Conservation (phyloP, 2,113 vertebrate species). For the Microcebus griseorufus region DNA sequence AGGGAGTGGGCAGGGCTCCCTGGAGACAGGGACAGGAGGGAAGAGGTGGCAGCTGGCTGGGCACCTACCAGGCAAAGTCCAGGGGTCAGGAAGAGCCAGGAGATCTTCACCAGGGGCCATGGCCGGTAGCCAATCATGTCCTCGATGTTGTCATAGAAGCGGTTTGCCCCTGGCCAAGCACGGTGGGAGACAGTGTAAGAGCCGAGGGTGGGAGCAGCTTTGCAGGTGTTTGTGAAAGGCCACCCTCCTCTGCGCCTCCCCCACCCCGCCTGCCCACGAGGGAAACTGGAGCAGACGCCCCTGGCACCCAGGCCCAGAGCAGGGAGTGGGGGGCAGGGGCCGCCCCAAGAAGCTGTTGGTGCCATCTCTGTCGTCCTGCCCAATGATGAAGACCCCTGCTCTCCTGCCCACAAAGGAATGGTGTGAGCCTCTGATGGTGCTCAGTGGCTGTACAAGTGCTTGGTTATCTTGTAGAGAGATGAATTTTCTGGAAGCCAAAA, state of each 20-base stretch:
- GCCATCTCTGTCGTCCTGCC: neutral
- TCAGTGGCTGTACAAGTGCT: fast-evolving
- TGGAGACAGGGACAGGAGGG: neutral
- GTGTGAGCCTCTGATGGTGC: neutral
- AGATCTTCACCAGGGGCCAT: conserved; percentile 90
- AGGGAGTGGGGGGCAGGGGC: neutral
- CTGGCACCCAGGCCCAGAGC: neutral
- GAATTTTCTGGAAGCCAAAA: neutral
- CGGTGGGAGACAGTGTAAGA: conserved; percentile 48
- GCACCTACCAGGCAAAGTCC: conserved; percentile 91
- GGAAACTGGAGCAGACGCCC: neutral
- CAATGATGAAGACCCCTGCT: neutral
- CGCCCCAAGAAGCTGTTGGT: neutral
- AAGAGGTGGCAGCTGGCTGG: too few species aligned
- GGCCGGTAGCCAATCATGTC: conserved; percentile 98
- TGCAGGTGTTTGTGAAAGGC: neutral
- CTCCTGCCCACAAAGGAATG: neutral
- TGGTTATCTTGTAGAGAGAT: neutral
- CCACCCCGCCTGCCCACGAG: too few species aligned
- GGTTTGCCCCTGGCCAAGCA: conserved; percentile 88
- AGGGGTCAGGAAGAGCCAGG: conserved; percentile 93
- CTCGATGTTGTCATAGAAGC: conserved; percentile 94
- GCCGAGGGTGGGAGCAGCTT: neutral
- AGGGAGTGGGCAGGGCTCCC: neutral
- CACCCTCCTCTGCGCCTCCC: neutral